Base-by-base conservation (phyloP, 2,113 vertebrate species). In the Cyphomyrus discorhynchus region DNA sequence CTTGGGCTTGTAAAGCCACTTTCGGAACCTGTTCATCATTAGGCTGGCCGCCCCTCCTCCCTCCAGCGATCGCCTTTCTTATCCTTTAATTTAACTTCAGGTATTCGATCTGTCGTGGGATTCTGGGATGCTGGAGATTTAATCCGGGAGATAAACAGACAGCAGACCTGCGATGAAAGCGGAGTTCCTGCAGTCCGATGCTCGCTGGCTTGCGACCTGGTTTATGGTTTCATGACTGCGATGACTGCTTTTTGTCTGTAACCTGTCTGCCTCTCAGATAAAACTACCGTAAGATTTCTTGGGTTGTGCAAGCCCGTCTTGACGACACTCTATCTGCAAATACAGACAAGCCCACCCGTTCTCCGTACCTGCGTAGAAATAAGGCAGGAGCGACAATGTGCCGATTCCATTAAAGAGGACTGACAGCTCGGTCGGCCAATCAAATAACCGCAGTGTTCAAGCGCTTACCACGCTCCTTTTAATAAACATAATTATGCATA, bases 1-100 rank as follows among this genome's bases (percentile, higher is more conserved):
- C 97, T 98, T 99, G 92, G 98, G 98, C 96, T 98, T 98, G 91
- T 99, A 99, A 85, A 98, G 97, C 98, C 98, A 99, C 97, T 98
- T 98, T 94, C 97, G 94, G 94, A 99, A 97, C 94, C 97, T 97
- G 97, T 98, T 97, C 98, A 99, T 98, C 97, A 97, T 97, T 94
- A 46, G 86, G 92, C 93, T 95, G 95, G 94, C 94, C 91, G 85
- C 90, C 90, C 82, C 85, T 93, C 92, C 94, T 95, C 89, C 58
- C 84, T 90, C 89, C 50, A 13, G 70, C 46, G 77, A 24, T 35
- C 11, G 49, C 58, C 42, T 10, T 46, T 62, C 42, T 49, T 62
- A 31, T 90, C 84, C 80, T 84, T 47, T 13, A 77, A 42, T 70
- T 17, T 5, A 56, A 84, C 77, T 56, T 56, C 80, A 52, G 50